phyloP scores from a whole-genome alignment of 2,797 vertebrate species.

The Danio tinwini region DNA sequence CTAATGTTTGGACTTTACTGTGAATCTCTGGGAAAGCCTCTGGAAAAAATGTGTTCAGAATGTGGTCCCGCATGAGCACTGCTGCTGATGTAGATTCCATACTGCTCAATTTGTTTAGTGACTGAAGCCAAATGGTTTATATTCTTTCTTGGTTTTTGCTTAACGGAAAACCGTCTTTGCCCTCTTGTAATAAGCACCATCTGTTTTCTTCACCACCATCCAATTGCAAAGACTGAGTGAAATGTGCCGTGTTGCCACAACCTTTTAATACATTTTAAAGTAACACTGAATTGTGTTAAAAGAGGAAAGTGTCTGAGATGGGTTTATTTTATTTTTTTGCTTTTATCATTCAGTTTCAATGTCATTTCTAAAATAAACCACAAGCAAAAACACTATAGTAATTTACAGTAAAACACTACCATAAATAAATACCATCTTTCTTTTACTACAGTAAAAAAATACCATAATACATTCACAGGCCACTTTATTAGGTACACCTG shows the following conservation, averaged over 20 bases:
- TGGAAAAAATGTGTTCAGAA: constrained; percentile 34
- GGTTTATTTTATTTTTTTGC: too few species aligned
- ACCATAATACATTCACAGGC: too few species aligned
- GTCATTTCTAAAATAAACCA: too few species aligned
- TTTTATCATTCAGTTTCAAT: too few species aligned
- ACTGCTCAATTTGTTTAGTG: constrained; percentile 7
- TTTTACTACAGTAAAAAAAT: too few species aligned
- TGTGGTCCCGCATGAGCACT: constrained; percentile 6
- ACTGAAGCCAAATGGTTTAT: constrained; percentile 5
- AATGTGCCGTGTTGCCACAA: background rate
- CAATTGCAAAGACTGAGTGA: background rate
- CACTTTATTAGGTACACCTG: too few species aligned
- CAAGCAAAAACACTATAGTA: too few species aligned
- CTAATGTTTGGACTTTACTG: too few species aligned
- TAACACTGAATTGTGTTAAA: too few species aligned
- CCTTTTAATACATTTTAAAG: background rate
- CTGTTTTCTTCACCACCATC: background rate
- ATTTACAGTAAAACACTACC: too few species aligned
- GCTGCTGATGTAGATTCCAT: constrained; percentile 25
- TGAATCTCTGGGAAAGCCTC: constrained; percentile 23
- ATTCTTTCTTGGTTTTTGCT: background rate
- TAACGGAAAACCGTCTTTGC: background rate
- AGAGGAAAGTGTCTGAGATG: too few species aligned
- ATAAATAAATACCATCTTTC: too few species aligned
- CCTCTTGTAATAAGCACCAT: constrained; percentile 23